phyloP scores from a whole-genome alignment of 2,113 vertebrate species.

The Cromileptes altivelis region DNA sequence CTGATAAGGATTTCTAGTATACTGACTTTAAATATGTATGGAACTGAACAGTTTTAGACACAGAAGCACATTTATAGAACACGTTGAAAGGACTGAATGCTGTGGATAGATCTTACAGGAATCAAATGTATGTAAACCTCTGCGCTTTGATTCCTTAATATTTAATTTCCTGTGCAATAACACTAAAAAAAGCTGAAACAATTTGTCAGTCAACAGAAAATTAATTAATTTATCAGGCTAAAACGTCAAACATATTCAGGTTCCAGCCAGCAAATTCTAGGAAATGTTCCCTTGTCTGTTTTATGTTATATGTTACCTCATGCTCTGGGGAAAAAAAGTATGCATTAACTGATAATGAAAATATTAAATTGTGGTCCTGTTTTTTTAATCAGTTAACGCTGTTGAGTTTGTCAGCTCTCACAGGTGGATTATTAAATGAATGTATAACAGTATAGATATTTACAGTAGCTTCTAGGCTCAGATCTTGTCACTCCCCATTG shows the following conservation, averaged over 20 bases:
- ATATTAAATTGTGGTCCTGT: not conserved
- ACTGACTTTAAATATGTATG: not conserved
- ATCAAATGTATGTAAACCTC: not conserved
- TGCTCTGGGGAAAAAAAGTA: not conserved
- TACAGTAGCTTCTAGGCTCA: not conserved
- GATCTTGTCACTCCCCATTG: not conserved
- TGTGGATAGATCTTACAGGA: not conserved
- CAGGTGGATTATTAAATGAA: not conserved
- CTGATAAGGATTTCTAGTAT: conserved; percentile 22
- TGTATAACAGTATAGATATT: not conserved
- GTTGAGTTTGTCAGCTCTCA: not conserved
- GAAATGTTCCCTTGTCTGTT: not conserved
- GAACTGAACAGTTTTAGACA: not conserved
- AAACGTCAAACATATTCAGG: not conserved
- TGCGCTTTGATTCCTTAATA: not conserved
- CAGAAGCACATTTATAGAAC: not conserved
- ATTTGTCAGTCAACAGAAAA: not conserved
- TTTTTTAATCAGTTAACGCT: not conserved
- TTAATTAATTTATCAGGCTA: not conserved
- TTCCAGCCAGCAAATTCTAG: not conserved
- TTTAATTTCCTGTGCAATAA: not conserved
- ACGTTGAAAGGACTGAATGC: not conserved
- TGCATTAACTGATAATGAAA: not conserved
- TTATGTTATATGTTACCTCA: not conserved
- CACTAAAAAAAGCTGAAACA: not conserved